Evolutionary conservation across 2,888 invertebrate species (phyloP), one percentile per base, ranked within the genome.

Genomic region (Gastracanthus pulcherrimus): DNA sequence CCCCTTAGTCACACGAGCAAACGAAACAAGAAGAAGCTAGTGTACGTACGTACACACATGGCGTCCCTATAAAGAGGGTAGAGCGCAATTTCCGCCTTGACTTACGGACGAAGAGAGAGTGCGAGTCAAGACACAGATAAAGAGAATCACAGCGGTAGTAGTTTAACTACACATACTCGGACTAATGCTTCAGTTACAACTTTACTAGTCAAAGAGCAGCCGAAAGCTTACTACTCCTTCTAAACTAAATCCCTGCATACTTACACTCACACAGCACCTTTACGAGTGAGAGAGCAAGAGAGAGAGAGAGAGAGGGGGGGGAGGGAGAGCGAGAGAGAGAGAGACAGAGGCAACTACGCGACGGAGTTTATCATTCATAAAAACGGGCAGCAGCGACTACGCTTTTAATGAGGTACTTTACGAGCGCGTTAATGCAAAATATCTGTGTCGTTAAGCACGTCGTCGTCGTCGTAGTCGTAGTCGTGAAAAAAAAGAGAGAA

Each of bases 381-480:
- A 83, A 77, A 76, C 48, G 45, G 58, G 64, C 26, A 26, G 31
- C 60, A 51, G 5, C 23, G 19, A 11, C 19, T 36, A 19, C 13
- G 29, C 62, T 64, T 84, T 84, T 81, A 82, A 84, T 81, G 84
- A 84, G 84, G 72, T 75, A 75, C 81, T 82, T 84, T 79, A 76
- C 76, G 82, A 76, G 75, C 72, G 51, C 74, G 69, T 69, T 69
- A 80, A 72, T 75, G 74, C 74, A 80, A 80, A 80, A 75, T 80
- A 75, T 80, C 80, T 75, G 62, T 69, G 75, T 80, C 80, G 69
- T 80, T 75, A 80, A 80, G 38, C 64, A 36, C 58, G 41, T 26
- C 62, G 71, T 48, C n/a, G 34, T 48, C 58, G 38, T 60, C n/a
- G n/a, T n/a, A n/a, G n/a, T n/a, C n/a, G n/a, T n/a, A n/a, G n/a